These are phyloP conservation scores for Leptonema lineaticorne DNA, from an alignment of 1,140 invertebrate species.

Conservation along the genomic window DNA sequence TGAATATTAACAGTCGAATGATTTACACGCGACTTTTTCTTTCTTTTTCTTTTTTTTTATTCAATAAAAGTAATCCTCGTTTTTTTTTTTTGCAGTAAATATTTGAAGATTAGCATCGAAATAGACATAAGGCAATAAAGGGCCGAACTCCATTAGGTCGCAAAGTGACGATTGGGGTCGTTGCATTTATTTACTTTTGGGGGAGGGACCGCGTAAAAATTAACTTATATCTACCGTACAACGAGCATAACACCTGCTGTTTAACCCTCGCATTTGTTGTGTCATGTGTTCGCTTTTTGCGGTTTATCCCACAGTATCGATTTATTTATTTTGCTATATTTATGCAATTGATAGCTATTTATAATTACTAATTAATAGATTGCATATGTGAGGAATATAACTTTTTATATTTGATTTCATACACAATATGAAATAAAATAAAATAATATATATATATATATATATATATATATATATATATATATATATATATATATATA, in stretches of 20 bases:
- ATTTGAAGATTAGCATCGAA: background rate
- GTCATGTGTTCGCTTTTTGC: background rate
- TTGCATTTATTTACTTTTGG: constrained; percentile 20
- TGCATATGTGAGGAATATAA: no score
- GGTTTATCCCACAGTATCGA: background rate
- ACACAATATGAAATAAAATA: no score
- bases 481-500: no score
- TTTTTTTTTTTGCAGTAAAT: no score
- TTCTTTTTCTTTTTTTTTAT: background rate
- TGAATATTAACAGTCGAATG: no score
- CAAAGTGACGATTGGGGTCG: constrained; percentile 7
- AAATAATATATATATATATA: no score
- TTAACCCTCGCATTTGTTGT: constrained; percentile 4
- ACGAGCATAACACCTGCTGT: constrained; percentile 22
- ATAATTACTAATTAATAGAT: no score
- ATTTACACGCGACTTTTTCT: background rate
- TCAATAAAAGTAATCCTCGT: background rate
- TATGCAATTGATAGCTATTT: no score
- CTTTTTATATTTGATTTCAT: no score
- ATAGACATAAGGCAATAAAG: background rate
- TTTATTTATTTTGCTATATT: no score
- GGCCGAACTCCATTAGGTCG: background rate
- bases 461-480: no score
- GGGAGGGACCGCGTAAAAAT: constrained; percentile 27
- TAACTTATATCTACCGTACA: constrained; percentile 19